Base-by-base conservation (phyloP, 1,140 invertebrate species). In the Diplogasteroides magnus region DNA sequence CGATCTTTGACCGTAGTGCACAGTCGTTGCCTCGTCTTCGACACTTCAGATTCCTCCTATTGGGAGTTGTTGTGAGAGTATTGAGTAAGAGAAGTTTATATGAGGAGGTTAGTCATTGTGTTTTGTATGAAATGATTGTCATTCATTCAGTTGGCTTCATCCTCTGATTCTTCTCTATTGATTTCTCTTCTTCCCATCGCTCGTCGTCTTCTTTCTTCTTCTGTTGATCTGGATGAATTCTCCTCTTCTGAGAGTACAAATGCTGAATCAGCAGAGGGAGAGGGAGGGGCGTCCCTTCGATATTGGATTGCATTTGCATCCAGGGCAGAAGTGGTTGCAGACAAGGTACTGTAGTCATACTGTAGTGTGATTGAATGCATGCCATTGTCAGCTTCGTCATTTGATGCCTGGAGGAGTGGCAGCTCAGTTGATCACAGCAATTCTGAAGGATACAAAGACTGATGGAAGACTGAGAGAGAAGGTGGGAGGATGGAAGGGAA, bases 301-400 rank as follows among this genome's bases (percentile, higher is more conserved):
- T 74, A 74, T 61, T 74, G 73, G 73, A 63, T 74, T 2, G 73
- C 73, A 27, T 61, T 74, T n/a, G 60, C 57, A 15, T 56, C 66
- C 0, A 48, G 66, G 19, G 26, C 64, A 0, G 73, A 74, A 27
- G 55, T 64, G 2, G 69, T 74, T 1, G 25, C 69, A 11, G 73
- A 74, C 25, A 74, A 68, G 62, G 68, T 69, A 29, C 67, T 64
- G 23, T 56, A 15, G 14, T 61, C 15, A 61, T n/a, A n/a, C n/a
- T n/a, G n/a, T n/a, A n/a, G n/a, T n/a, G n/a, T 61, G 14, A 61
- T 61, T 67, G 13, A 13, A 13, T 14, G 27, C 14, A 14, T 14
- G 13, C n/a, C 14, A 31, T 59, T 26, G 70, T 70, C 28, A 69
- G 68, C 31, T 74, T 23, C 55, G 73, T 25, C 64, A 73, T 32